A percentile compares a stretch with the other conserved stretches of the same genome.
phyloP scores from a whole-genome alignment of 1,140 invertebrate species.

The Brachystomella parvula region DNA sequence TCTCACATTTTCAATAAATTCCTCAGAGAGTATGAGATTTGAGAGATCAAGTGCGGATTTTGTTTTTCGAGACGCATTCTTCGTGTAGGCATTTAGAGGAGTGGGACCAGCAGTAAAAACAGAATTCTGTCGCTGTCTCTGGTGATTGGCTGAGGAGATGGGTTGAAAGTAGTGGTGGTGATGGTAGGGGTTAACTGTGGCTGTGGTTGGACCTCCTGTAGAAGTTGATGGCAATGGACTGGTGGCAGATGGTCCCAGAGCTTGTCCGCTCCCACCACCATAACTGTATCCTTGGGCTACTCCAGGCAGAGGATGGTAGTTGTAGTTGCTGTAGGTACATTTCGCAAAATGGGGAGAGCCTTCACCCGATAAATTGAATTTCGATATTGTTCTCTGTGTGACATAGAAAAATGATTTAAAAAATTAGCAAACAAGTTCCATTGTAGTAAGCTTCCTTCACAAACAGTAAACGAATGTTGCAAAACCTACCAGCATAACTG shows the following conservation, averaged over 20 bases:
- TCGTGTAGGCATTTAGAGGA: conserved; percentile 34
- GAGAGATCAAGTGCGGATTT: conserved; percentile 76
- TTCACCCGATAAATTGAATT: conserved; percentile 35
- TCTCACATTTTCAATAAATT: conserved; percentile 32
- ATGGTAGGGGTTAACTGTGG: background rate
- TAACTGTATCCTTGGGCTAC: conserved; percentile 30
- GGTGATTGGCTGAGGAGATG: conserved; percentile 42
- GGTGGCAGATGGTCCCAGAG: conserved; percentile 12
- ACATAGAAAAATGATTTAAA: conserved; percentile 6
- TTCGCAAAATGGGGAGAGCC: conserved; percentile 35
- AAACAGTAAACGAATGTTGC: background rate
- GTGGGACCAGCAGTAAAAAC: conserved; percentile 67
- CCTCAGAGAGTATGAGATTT: conserved; percentile 56
- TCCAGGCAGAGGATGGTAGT: conserved; percentile 28
- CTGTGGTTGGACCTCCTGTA: no score
- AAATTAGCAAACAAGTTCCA: no score
- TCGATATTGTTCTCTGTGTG: conserved; percentile 34
- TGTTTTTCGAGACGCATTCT: conserved; percentile 56
- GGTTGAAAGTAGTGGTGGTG: background rate
- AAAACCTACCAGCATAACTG: background rate
- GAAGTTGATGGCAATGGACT: conserved; percentile 26
- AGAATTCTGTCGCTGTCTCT: conserved; percentile 58
- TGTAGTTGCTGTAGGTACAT: conserved; percentile 33
- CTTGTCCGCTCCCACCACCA: conserved; percentile 28
- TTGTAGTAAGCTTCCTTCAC: no score